Base-by-base conservation (phyloP, 2,113 vertebrate genomes). In the Neolamprologus cancellatus region DNA sequence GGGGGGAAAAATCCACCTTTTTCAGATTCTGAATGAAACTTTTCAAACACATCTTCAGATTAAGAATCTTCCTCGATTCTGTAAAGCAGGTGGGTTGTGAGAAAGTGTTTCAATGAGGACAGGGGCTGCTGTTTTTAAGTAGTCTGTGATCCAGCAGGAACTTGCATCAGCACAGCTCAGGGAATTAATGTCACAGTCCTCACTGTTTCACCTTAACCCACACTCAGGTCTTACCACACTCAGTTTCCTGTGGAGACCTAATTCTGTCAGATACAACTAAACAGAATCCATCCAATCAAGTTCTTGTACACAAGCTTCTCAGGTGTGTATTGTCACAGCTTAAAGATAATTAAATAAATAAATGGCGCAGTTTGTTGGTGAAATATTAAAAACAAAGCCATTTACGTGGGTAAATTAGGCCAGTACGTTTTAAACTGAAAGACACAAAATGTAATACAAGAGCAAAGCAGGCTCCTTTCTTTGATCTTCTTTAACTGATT, bases 131-230 rank as follows among this genome's bases (percentile, higher is more conserved):
- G 71, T 87, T 90, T 87, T 92, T 90, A 94, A 94, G 53, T 90
- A 91, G 87, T 83, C 55, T 86, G 84, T 94, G 88, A 95, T 94
- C 91, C 87, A 89, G 23, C 64, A 83, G 82, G 88, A 93, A 86
- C 92, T 88, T 93, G 86, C 89, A 90, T 93, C 92, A 94, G 91
- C 48, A 91, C 89, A 94, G 94, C 93, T 95, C 93, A 96, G 84
- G 94, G 96, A 96, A 96, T 96, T 95, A 96, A 95, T 94, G 94
- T 92, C 94, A 95, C 79, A 80, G 91, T 84, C 83, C 85, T 86
- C 92, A 81, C 69, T 94, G 92, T 94, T 95, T 82, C 91, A 92
- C 87, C 88, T 94, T 91, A 95, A 94, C 91, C 74, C 79, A 92
- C 79, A 53, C 85, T 83, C 81, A 87, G 82, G 88, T 94, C 84